phyloP scores from a whole-genome alignment of 2,888 invertebrate species.

The Tuta absoluta region DNA sequence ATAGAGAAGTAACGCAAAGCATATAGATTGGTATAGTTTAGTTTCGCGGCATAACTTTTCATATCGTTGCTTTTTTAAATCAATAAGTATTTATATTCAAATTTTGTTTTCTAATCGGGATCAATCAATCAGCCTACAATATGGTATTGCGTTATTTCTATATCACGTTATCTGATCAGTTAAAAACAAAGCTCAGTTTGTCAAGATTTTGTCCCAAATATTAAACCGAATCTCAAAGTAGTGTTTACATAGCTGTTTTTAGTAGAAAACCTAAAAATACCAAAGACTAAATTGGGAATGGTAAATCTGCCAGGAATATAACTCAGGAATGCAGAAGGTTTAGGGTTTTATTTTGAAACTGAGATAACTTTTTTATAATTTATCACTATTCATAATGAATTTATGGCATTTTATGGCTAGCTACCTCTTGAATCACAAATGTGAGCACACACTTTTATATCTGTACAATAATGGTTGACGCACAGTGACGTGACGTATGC shows the following conservation, averaged over 20 bases:
- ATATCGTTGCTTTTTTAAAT: no score
- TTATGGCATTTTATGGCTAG: conserved; percentile 80
- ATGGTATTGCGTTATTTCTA: not conserved
- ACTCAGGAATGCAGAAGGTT: conserved; percentile 46
- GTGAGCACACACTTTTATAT: conserved; percentile 62
- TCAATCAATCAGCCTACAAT: not conserved
- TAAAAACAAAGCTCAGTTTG: not conserved
- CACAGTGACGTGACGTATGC: no score
- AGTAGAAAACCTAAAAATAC: conserved; percentile 18
- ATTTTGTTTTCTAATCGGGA: no score
- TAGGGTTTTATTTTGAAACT: conserved; percentile 19
- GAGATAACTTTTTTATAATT: conserved; percentile 14
- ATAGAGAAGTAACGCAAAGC: not conserved
- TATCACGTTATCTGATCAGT: not conserved
- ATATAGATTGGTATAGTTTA: no score
- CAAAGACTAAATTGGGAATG: conserved; percentile 39
- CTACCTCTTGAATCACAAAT: conserved; percentile 78
- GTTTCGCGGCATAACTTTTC: no score
- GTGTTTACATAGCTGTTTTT: not conserved
- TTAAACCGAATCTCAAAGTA: not conserved
- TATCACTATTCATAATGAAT: conserved; percentile 35
- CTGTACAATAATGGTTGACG: conserved; percentile 52
- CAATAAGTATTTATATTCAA: no score
- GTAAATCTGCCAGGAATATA: conserved; percentile 42
- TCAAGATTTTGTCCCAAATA: not conserved